Conservation (phyloP, 2,888 invertebrate species). For the Nephrocerus scutellatus region DNA sequence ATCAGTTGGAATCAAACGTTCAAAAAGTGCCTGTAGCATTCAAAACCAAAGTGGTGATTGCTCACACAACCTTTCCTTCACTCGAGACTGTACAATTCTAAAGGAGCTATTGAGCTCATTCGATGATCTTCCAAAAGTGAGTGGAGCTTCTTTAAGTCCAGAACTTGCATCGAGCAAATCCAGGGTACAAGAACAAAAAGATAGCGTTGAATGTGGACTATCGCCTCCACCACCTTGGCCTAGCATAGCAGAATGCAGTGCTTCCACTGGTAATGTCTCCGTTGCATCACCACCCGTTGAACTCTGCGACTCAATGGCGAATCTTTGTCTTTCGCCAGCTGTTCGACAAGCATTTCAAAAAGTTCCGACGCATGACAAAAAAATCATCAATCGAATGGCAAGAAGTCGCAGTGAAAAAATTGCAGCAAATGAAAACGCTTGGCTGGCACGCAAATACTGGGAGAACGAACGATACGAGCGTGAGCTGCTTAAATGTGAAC, state of each 20-base stretch:
- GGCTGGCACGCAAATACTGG: conserved; percentile 46
- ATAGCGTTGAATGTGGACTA: conserved; percentile 22
- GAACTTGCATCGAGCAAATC: not conserved
- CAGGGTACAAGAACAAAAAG: conserved; percentile 15
- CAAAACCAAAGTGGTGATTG: conserved; percentile 22
- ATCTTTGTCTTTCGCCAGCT: conserved; percentile 39
- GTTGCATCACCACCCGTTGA: conserved; percentile 21
- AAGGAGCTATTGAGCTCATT: conserved; percentile 25
- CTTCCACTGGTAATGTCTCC: not conserved
- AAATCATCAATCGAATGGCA: conserved; percentile 47
- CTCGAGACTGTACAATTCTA: conserved; percentile 38
- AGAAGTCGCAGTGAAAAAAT: conserved; percentile 40
- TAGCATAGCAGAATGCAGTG: conserved; percentile 1
- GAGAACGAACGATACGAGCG: conserved; percentile 45
- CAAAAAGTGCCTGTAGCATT: conserved; percentile 35
- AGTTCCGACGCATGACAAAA: conserved; percentile 43
- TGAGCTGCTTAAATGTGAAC: conserved; percentile 41
- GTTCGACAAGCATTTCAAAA: conserved; percentile 38
- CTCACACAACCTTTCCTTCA: conserved; percentile 18
- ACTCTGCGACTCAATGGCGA: conserved; percentile 42
- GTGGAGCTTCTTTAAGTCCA: too few relatives aligned
- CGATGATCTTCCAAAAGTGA: conserved; percentile 22
- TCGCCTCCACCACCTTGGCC: conserved; percentile 8
- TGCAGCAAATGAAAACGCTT: conserved; percentile 40
- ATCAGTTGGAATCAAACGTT: conserved; percentile 29